Base-by-base conservation (phyloP, 2,797 vertebrate genomes). In the Pseudocheirus occidentalis region DNA sequence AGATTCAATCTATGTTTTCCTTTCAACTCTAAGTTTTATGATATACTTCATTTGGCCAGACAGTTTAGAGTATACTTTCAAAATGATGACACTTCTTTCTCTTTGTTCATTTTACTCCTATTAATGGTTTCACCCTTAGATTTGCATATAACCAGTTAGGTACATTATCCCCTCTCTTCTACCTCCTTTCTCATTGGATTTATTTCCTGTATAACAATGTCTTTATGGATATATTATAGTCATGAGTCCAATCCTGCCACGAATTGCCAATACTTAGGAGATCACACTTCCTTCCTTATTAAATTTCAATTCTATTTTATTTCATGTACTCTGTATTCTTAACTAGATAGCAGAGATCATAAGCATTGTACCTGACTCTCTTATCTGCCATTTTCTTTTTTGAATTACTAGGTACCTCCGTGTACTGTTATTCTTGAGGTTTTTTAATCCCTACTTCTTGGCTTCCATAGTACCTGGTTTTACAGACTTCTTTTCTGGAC, bases 151-250 rank as follows among this genome's bases (percentile, higher is more conserved):
- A 50, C 13, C 58, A 91, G 87, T 62, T 55, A 55, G 50, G 40
- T 46, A 34, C 34, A 10, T 50, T 54, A 54, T 91, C 18, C 31
- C 56, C 91, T 92, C 55, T 95, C 57, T 55, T 90, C 24, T 55
- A 59, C 14, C 31, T 56, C n/a, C 56, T 95, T 56, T 50, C 50
- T 87, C 40, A 55, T 3, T 40, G 81, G 31, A 34, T n/a, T 91
- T 90, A 16, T 57, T 89, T 93, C 81, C 94, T 96, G 40, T 91
- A 55, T 73, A 95, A 95, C 28, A 95, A 55, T 29, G 24, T 28
- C 46, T 31, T 93, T 89, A 92, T 7, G 81, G 21, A 73, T 29
- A 55, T 92, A 93, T 54, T 46, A 81, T 55, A 57, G 18, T 81
- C 62, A 50, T 55, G 55, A 50, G 55, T 91, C 93, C 95, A 14